These are phyloP conservation scores for Corythoichthys haematopterus DNA, from an alignment of 2,113 vertebrate genomes.

Conservation along the genomic window DNA sequence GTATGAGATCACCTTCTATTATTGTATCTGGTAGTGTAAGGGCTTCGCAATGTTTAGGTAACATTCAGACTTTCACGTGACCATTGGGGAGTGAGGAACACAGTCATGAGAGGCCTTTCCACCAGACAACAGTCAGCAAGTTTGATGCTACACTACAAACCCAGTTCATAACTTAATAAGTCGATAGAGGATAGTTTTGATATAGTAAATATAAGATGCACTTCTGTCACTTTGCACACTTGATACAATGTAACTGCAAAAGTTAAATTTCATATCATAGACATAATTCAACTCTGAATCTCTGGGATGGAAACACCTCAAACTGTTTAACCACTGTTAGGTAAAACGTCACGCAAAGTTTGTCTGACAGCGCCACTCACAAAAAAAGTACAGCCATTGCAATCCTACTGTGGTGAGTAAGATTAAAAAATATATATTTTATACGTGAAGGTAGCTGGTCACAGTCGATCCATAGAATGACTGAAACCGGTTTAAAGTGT, in stretches of 20 bases:
- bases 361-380: not conserved
- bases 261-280: not conserved
- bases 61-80: constrained; percentile 23
- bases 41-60: not conserved
- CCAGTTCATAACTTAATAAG: not conserved
- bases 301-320: not conserved
- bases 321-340: not conserved
- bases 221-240: not conserved
- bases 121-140: constrained; percentile 31
- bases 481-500: no score
- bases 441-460: no score
- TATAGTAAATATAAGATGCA: not conserved
- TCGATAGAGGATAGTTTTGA: not conserved
- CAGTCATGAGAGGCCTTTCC: not conserved
- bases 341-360: not conserved
- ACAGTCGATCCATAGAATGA: no score
- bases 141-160: constrained; percentile 4
- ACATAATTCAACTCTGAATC: not conserved
- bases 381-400: not conserved
- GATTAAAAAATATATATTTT: no score
- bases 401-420: no score
- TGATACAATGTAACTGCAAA: not conserved
- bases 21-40: not conserved
- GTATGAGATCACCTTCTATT: not conserved
- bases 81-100: constrained; percentile 41